A percentile compares a stretch with the other conserved stretches of the same genome.
These are phyloP conservation scores for Trachurus trachurus DNA, from an alignment of 2,797 vertebrate genomes.

Conservation along the genomic window DNA sequence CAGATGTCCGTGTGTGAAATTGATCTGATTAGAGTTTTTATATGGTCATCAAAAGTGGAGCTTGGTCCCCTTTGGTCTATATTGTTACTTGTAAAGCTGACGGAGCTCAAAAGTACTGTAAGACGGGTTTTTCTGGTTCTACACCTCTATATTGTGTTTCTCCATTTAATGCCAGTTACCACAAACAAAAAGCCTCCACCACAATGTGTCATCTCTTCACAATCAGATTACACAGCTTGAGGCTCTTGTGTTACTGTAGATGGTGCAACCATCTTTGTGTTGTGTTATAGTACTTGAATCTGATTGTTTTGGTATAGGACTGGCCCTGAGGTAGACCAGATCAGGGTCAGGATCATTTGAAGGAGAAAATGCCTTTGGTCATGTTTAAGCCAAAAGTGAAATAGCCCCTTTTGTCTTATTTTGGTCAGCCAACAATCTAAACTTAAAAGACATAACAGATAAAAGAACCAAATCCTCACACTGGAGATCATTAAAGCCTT, in stretches of 20 bases:
- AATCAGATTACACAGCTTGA: not conserved
- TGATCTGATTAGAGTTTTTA: slow-evolving; percentile 15
- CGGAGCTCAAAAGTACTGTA: not conserved
- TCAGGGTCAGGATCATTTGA: not conserved
- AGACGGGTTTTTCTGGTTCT: slow-evolving; percentile 3
- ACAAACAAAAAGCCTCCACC: not conserved
- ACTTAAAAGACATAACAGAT: not conserved
- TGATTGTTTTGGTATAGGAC: not conserved
- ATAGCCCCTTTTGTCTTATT: not conserved
- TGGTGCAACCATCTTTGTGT: not conserved
- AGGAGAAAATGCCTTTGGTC: not conserved
- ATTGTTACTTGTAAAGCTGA: not conserved
- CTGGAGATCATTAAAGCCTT: not conserved
- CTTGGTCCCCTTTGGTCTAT: not conserved
- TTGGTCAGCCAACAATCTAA: not conserved
- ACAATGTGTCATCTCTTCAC: not conserved
- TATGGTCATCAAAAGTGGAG: slow-evolving; percentile 5
- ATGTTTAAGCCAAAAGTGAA: not conserved
- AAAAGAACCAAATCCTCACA: not conserved
- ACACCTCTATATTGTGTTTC: slow-evolving; percentile 10
- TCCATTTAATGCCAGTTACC: slow-evolving; percentile 20
- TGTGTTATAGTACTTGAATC: not conserved
- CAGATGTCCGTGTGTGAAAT: slow-evolving; percentile 8
- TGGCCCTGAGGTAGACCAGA: not conserved
- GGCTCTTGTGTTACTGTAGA: not conserved